A percentile compares a stretch with the other conserved stretches of the same genome.
Evolutionary conservation across 1,140 invertebrate species (phyloP).

Genomic region (Calosoma granatense): DNA sequence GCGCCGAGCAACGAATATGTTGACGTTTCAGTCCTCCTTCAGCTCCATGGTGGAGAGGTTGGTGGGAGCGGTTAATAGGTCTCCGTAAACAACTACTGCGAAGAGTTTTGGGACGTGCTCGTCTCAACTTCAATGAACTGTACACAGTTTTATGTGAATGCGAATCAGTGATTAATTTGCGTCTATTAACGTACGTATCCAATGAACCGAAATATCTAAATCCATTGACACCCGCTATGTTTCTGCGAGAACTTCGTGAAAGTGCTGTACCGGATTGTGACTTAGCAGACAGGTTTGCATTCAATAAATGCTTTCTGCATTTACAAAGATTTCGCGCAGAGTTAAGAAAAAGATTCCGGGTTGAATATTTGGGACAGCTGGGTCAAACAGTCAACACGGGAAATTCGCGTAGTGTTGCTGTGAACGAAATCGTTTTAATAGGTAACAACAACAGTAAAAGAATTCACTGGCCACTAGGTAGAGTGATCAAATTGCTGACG

Average conservation of each 20-base stretch:
- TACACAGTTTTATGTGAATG: slow-evolving; percentile 24
- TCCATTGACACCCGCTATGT: slow-evolving; percentile 16
- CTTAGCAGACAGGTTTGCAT: slow-evolving; percentile 13
- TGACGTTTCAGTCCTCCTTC: slow-evolving; percentile 35
- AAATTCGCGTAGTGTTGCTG: too few relatives aligned
- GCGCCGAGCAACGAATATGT: slow-evolving; percentile 22
- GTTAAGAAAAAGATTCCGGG: slow-evolving; percentile 14
- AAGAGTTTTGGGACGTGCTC: slow-evolving; percentile 22
- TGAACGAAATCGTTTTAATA: too few relatives aligned
- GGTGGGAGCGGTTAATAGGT: slow-evolving; percentile 30
- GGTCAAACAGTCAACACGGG: too few relatives aligned
- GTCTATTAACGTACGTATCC: slow-evolving; percentile 29
- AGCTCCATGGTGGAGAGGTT: slow-evolving; percentile 33
- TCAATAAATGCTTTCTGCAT: slow-evolving; percentile 11
- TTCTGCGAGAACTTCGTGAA: slow-evolving; percentile 14
- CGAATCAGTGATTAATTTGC: slow-evolving; percentile 28
- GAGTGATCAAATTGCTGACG: too few relatives aligned
- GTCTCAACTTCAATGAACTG: slow-evolving; percentile 26
- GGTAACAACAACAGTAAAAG: too few relatives aligned
- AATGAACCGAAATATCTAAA: too few relatives aligned
- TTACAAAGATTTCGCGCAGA: slow-evolving; percentile 12
- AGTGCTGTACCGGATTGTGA: slow-evolving; percentile 16
- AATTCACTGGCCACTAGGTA: too few relatives aligned
- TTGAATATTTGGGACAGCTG: slow-evolving; percentile 19
- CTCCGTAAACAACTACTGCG: slow-evolving; percentile 23